Conservation (phyloP, 2,888 invertebrate genomes). For the Heteromyza rotundicornis region DNA sequence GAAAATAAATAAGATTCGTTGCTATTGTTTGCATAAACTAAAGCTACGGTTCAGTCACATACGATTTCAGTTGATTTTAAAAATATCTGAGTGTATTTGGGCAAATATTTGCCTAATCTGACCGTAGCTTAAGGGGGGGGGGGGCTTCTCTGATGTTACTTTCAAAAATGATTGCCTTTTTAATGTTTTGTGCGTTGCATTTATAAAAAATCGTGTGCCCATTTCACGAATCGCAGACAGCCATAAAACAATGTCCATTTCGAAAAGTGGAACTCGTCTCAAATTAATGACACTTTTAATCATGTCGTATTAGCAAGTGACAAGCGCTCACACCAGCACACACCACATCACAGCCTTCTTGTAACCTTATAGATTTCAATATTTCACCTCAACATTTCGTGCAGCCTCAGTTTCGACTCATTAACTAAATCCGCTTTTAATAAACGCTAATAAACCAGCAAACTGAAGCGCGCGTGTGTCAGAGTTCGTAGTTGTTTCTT, state of each 20-base stretch:
- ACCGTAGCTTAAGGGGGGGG: too few relatives aligned
- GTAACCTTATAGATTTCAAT: slow-evolving; percentile 12
- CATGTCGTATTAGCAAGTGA: slow-evolving; percentile 49
- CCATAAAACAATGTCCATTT: neutral
- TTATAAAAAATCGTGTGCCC: neutral
- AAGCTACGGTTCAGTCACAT: too few relatives aligned
- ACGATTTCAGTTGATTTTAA: too few relatives aligned
- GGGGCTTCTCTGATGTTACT: too few relatives aligned
- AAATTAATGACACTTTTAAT: slow-evolving; percentile 52
- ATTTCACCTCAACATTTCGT: slow-evolving; percentile 13
- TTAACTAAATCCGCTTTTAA: slow-evolving; percentile 56
- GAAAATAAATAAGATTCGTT: too few relatives aligned
- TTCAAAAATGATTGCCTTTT: too few relatives aligned
- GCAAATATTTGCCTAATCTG: too few relatives aligned
- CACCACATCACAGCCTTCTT: neutral
- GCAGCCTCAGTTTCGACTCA: slow-evolving; percentile 37
- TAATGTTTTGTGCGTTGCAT: too few relatives aligned
- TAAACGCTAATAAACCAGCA: slow-evolving; percentile 41
- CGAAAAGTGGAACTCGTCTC: neutral
- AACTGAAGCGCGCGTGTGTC: too few relatives aligned
- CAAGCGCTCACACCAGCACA: too few relatives aligned
- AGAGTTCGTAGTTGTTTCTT: neutral
- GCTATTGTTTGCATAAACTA: too few relatives aligned
- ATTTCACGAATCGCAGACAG: neutral
- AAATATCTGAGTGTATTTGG: too few relatives aligned